Evolutionary conservation across 2,888 invertebrate species (phyloP), one percentile per base, ranked within the genome.

Genomic region (Hirudinaria manillensis): DNA sequence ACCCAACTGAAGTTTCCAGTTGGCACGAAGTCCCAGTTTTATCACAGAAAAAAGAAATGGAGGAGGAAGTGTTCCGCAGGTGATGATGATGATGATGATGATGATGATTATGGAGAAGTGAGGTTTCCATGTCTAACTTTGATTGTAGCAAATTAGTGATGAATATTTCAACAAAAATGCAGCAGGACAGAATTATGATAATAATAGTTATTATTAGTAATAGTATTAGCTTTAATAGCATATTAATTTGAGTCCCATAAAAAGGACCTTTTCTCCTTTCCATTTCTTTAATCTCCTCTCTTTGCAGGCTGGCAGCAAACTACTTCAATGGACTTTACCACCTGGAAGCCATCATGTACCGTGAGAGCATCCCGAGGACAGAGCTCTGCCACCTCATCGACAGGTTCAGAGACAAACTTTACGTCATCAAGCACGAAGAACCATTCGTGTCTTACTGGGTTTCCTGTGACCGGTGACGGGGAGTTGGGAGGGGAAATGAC

Each of bases 301-400:
- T 36, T 10, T 36, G n/a, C 65, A 73, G 73, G 38, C 65, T 73
- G 3, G n/a, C 56, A 10, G 13, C 36, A n/a, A 32, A 38, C 27
- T 73, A 73, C 65, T 73, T 73, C 73, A 53, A 51, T 13, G 73
- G 73, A 2, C 32, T 61, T 13, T 36, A 73, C 73, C 73, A 73
- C 65, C 27, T 73, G 65, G 73, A 73, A 24, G 56, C 51, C 65
- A 65, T 73, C n/a, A 56, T 73, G 65, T 73, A 36, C 73, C n/a
- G 24, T 2, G 73, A 73, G 55, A 32, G 65, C 36, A n/a, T 73
- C 56, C 7, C 24, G n/a, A 19, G 73, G n/a, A 56, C 36, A 21
- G n/a, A 27, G 7, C 61, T 73, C 34, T 53, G 36, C 36, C n/a
- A n/a, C 73, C 56, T 73, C 65, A 61, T 73, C 38, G 73, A 73